Percentiles rank a stretch among this genome's conserved stretches.
phyloP scores from a whole-genome alignment of 2,888 invertebrate species.

The Hemicrepidius hirtus region DNA sequence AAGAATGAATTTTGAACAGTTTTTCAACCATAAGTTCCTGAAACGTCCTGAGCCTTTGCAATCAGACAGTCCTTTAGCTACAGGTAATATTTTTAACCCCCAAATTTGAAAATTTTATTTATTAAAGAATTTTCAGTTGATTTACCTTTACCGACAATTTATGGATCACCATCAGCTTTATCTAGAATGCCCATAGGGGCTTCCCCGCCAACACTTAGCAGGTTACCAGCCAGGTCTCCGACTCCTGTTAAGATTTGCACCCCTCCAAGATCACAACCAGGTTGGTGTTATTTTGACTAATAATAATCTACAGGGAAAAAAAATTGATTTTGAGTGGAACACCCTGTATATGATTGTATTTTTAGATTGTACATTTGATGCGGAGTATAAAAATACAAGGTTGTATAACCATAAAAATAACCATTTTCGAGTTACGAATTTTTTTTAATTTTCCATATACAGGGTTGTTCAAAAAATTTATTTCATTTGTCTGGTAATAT shows the following conservation, averaged over 20 bases:
- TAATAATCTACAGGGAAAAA: too few relatives aligned
- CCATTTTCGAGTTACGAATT: too few relatives aligned
- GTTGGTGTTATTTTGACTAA: too few relatives aligned
- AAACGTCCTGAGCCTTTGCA: conserved; percentile 78
- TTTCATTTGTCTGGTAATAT: too few relatives aligned
- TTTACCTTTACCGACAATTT: conserved; percentile 65
- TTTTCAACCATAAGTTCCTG: conserved; percentile 95
- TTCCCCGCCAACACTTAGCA: conserved; percentile 41
- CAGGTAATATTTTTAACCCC: conserved; percentile 53
- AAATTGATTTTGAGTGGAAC: too few relatives aligned
- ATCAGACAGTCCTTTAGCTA: conserved; percentile 67
- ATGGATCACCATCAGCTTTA: conserved; percentile 64
- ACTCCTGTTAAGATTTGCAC: conserved; percentile 67
- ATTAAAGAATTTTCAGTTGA: conserved; percentile 56
- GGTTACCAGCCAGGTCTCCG: conserved; percentile 56
- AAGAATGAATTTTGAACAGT: conserved; percentile 96
- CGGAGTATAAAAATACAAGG: too few relatives aligned
- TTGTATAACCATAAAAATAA: too few relatives aligned
- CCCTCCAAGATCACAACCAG: conserved; percentile 67
- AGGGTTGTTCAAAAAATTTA: too few relatives aligned
- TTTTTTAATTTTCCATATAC: too few relatives aligned
- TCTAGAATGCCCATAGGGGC: conserved; percentile 52
- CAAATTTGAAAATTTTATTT: too few relatives aligned
- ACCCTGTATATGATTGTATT: too few relatives aligned
- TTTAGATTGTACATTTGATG: too few relatives aligned